These are phyloP conservation scores for Hypomecis atomaria DNA, from an alignment of 2,888 invertebrate genomes.

Conservation along the genomic window DNA sequence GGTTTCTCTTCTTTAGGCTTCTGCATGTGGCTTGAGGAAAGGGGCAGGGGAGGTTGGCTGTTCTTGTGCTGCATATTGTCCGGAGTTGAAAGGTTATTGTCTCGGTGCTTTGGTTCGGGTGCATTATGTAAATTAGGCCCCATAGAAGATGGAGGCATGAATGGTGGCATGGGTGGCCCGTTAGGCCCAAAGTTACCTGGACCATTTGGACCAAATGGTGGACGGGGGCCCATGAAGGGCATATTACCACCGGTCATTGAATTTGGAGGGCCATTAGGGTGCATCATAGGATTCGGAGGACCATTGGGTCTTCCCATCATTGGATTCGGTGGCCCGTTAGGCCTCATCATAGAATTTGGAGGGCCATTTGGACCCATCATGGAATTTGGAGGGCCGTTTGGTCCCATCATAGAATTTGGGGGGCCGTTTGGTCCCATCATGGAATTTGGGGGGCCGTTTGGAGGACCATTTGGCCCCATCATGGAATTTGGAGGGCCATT, in stretches of 20 bases:
- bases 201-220: conserved; percentile 71
- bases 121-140: conserved; percentile 7
- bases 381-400: conserved; percentile 36
- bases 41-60: conserved; percentile 86
- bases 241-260: conserved; percentile 53
- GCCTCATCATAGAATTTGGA: conserved; percentile 41
- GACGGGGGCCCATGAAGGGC: conserved; percentile 71
- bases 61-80: conserved; percentile 82
- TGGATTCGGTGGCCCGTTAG: conserved; percentile 54
- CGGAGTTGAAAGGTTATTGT: conserved; percentile 23
- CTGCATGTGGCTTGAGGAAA: conserved; percentile 66
- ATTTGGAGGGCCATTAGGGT: conserved; percentile 46
- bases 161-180: conserved; percentile 53
- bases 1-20: conserved; percentile 50
- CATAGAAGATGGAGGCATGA: conserved; percentile 56
- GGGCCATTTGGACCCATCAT: conserved; percentile 37
- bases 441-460: conserved; percentile 54
- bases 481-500: conserved; percentile 63
- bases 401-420: conserved; percentile 54
- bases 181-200: conserved; percentile 64
- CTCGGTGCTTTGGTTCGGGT: conserved; percentile 29
- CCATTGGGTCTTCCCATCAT: conserved; percentile 53
- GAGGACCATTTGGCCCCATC: conserved; percentile 61
- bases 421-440: conserved; percentile 61
- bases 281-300: conserved; percentile 45